Evolutionary conservation across 37 sponge, comb jelly and placozoan genomes (phyloP).

Genomic region (Agelas oroides): DNA sequence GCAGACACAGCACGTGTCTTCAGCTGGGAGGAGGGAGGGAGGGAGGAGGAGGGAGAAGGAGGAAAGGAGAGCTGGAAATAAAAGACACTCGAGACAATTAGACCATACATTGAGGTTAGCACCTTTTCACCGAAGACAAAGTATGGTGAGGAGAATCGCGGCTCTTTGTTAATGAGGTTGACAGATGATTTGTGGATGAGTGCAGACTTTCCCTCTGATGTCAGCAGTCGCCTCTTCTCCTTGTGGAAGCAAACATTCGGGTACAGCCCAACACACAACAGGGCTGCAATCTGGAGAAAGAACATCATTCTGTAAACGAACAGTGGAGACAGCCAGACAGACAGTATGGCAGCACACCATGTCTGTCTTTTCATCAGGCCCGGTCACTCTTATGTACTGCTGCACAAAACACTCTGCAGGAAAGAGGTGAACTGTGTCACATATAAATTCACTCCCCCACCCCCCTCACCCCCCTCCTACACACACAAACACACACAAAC

Average conservation of each 20-base stretch:
- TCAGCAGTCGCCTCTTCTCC: conserved; percentile 73
- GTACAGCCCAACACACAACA: conserved; percentile 81
- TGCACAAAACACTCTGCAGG: conserved; percentile 61
- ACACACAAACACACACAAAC: neutral
- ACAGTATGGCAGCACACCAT: conserved; percentile 32
- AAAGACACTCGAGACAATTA: neutral
- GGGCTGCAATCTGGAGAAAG: conserved; percentile 59
- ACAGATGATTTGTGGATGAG: conserved; percentile 91
- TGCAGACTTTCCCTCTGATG: conserved; percentile 62
- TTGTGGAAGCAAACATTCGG: conserved; percentile 84
- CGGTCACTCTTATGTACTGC: conserved; percentile 34
- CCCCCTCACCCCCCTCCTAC: conserved; percentile 54
- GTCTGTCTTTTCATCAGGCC: conserved; percentile 49
- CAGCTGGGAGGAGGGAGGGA: conserved; percentile 34
- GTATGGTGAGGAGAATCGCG: conserved; percentile 80
- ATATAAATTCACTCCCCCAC: neutral
- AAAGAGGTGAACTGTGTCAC: neutral
- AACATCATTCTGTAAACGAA: no score
- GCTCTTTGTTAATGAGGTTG: conserved; percentile 75
- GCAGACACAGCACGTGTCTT: conserved; percentile 77
- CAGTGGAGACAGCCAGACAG: no score
- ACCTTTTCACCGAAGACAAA: conserved; percentile 89
- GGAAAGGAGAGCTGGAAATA: neutral
- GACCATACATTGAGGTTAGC: neutral
- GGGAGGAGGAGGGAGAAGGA: neutral